Evolutionary conservation across 2,888 invertebrate species (phyloP).

Genomic region (Anodontia alba): DNA sequence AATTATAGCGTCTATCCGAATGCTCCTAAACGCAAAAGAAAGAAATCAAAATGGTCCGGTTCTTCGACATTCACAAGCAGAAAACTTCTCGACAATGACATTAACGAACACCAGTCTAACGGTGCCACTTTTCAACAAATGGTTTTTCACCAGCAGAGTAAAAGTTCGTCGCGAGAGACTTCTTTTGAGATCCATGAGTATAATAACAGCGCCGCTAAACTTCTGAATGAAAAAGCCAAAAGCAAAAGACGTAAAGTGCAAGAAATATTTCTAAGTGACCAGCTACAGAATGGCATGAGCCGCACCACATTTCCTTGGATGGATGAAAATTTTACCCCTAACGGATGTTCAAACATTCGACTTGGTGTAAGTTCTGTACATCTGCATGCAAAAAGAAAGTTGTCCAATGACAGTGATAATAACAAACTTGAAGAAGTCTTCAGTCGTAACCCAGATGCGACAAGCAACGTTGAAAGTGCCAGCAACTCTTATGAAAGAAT

Average conservation of each 20-base stretch:
- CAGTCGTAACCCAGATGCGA: background rate
- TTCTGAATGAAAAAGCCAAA: constrained; percentile 8
- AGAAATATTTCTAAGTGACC: constrained; percentile 19
- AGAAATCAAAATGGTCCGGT: background rate
- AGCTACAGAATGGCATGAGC: background rate
- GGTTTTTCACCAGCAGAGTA: background rate
- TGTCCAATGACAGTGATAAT: background rate
- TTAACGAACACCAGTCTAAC: constrained; percentile 16
- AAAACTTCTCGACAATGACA: constrained; percentile 43
- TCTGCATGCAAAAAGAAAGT: constrained; percentile 39
- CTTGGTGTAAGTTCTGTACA: constrained; percentile 59
- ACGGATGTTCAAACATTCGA: constrained; percentile 35
- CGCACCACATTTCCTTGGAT: constrained; percentile 62
- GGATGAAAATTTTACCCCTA: constrained; percentile 50
- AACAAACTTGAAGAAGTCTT: background rate
- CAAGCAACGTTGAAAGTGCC: background rate
- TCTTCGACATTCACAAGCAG: constrained; percentile 50
- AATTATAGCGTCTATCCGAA: background rate
- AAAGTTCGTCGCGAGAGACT: background rate
- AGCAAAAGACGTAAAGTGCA: constrained; percentile 20
- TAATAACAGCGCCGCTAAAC: constrained; percentile 16
- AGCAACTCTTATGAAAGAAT: background rate
- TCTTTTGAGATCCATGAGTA: background rate
- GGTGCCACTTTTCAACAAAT: constrained; percentile 7
- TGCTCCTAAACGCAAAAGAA: constrained; percentile 17